A percentile compares a stretch with the other conserved stretches of the same genome.
Conservation (phyloP, 2,797 vertebrate genomes). For the Perodicticus potto region DNA sequence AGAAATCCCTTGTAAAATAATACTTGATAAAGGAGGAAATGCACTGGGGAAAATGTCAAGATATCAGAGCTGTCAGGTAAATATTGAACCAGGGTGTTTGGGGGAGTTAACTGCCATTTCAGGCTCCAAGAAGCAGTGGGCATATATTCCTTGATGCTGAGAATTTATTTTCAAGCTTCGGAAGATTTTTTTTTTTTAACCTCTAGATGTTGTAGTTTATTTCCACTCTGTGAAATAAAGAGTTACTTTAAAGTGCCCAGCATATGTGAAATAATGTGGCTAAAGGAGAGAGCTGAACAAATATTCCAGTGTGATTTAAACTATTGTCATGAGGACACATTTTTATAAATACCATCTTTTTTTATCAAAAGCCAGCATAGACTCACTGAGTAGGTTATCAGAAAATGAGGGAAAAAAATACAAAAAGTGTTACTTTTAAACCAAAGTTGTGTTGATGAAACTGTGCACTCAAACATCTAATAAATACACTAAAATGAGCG, state of each 20-base stretch:
- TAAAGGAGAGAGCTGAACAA: constrained; percentile 38
- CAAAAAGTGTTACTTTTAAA: constrained; percentile 40
- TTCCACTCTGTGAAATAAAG: constrained; percentile 52
- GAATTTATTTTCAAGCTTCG: constrained; percentile 59
- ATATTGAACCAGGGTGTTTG: constrained; percentile 59
- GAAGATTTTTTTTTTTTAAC: constrained; percentile 42
- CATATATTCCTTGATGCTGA: constrained; percentile 60
- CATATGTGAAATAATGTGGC: constrained; percentile 68
- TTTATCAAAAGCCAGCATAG: not conserved
- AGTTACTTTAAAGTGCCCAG: not conserved
- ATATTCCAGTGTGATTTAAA: constrained; percentile 60
- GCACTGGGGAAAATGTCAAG: constrained; percentile 80
- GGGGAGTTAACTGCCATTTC: constrained; percentile 69
- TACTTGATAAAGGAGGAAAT: constrained; percentile 77
- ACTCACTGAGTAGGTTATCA: not conserved
- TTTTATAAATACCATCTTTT: constrained; percentile 68
- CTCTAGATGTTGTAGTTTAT: constrained; percentile 41
- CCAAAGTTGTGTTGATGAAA: constrained; percentile 10
- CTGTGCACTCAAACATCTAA: not conserved
- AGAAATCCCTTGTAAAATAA: constrained; percentile 82
- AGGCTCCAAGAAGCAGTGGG: constrained; percentile 58
- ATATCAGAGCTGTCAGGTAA: constrained; percentile 76
- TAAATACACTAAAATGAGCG: not conserved
- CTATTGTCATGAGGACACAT: not conserved
- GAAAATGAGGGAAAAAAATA: constrained; percentile 15